phyloP scores from a whole-genome alignment of 2,797 vertebrate species.

The Tenualosa thibaudeaui region DNA sequence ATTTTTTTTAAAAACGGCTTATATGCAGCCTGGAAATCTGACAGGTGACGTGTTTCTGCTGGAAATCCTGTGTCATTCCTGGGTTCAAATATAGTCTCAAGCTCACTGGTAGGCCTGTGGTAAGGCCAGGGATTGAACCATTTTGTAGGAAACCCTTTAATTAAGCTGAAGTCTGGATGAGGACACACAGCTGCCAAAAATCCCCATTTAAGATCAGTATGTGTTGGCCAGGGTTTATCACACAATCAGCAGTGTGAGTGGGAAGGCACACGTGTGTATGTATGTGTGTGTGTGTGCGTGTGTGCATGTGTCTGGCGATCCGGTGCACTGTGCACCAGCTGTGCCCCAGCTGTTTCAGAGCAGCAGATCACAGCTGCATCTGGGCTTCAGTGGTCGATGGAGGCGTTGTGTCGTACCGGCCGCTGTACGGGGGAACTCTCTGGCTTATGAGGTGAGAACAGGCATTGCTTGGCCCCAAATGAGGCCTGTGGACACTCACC shows the following conservation, averaged over 20 bases:
- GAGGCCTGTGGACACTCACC: constrained; percentile 27
- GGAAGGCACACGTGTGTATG: background rate
- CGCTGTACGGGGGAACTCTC: constrained; percentile 38
- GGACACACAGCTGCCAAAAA: constrained; percentile 20
- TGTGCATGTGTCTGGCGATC: constrained; percentile 33
- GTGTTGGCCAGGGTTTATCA: constrained; percentile 15
- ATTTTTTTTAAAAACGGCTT: background rate
- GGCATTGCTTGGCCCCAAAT: constrained; percentile 47
- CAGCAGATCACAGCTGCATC: constrained; percentile 47
- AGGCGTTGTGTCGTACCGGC: constrained; percentile 35
- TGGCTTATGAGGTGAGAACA: constrained; percentile 56
- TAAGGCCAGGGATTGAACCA: constrained; percentile 10
- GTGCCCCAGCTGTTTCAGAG: constrained; percentile 47
- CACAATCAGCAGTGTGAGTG: background rate
- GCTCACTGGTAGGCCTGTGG: background rate
- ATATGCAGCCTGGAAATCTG: background rate
- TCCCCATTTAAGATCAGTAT: constrained; percentile 18
- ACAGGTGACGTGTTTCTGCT: background rate
- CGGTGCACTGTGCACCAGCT: constrained; percentile 46
- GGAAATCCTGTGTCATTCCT: background rate
- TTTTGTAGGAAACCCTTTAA: constrained; percentile 20
- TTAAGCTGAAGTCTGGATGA: constrained; percentile 9
- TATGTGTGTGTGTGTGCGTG: constrained; percentile 25
- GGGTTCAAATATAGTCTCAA: background rate
- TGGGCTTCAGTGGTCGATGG: constrained; percentile 33